phyloP scores from a whole-genome alignment of 2,797 vertebrate genomes.

The Rachycentron canadum region DNA sequence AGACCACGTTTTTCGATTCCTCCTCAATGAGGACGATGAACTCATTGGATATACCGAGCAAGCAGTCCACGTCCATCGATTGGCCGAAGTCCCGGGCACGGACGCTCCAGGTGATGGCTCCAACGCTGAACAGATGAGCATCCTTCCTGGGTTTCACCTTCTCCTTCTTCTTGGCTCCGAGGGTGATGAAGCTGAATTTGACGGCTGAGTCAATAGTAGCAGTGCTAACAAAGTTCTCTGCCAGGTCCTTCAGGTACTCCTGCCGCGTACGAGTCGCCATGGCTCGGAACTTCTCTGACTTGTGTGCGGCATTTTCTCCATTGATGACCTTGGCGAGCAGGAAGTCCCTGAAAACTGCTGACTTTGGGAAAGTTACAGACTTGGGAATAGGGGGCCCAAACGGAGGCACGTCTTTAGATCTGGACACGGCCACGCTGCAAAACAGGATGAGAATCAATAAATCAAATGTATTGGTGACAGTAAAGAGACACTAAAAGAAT shows the following conservation, averaged over 20 bases:
- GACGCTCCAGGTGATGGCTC: constrained; percentile 95
- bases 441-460: constrained; percentile 17
- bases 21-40: constrained; percentile 96
- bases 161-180: constrained; percentile 97
- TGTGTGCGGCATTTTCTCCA: constrained; percentile 97
- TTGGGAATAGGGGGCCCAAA: constrained; percentile 98
- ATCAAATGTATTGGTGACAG: constrained; percentile 24
- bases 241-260: constrained; percentile 97
- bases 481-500: constrained; percentile 20
- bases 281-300: constrained; percentile 96
- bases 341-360: constrained; percentile 99
- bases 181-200: constrained; percentile 98
- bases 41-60: constrained; percentile 96
- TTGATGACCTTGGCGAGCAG: constrained; percentile 99
- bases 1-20: constrained; percentile 95
- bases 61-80: constrained; percentile 91
- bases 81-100: constrained; percentile 93
- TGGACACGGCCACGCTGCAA: constrained; percentile 94
- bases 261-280: constrained; percentile 98
- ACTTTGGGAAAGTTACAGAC: constrained; percentile 97
- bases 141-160: constrained; percentile 93
- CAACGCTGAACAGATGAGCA: constrained; percentile 92
- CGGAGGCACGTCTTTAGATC: constrained; percentile 97
- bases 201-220: constrained; percentile 93
- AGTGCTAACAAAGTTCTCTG: constrained; percentile 96